Evolutionary conservation across 2,113 vertebrate genomes (phyloP), one percentile per base, ranked within the genome.

Genomic region (Ceyx melanurus): DNA sequence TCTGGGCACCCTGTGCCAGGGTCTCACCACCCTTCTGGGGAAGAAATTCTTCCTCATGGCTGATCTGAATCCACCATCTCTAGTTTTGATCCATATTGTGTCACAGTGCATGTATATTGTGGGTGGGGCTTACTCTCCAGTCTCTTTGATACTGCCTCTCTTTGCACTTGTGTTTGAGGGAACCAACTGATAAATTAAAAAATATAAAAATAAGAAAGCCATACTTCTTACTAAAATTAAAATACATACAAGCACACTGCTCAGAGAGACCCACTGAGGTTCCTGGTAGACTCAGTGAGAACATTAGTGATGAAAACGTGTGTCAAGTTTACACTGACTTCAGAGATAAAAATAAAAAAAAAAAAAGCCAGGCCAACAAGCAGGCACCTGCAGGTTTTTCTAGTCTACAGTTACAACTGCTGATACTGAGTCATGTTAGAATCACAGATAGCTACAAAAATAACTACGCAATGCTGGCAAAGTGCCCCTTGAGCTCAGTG

Each of bases 291-390:
- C n/a, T 73, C 90, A 93, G 88, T n/a, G 31, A 95, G 70, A 89
- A 58, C 81, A 93, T 94, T 93, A 92, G 82, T 82, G 89, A 97
- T 95, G 82, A 96, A 97, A 96, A 84, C 6, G 31, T 76, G 92
- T 94, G 94, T 95, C 72, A 97, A 95, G 83, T 94, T 87, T 87
- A 96, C 94, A 53, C 74, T 95, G 92, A 92, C 80, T 96, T 95
- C 42, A 94, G 73, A 42, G 54, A 92, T 64, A 67, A 82, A 53
- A 71, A 25, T 21, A 20, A 18, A 46, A 50, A 50, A 23, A 50
- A 46, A 46, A 46, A 87, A 82, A 72, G 11, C 7, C 16, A 81
- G 29, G 9, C 48, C 16, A 54, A 50, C 93, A 95, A 88, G 56
- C 91, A 80, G 82, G 96, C 70, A 92, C 90, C 93, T 90, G 93